Evolutionary conservation across 1,140 invertebrate genomes (phyloP).

Genomic region (Chlorops oryzae): DNA sequence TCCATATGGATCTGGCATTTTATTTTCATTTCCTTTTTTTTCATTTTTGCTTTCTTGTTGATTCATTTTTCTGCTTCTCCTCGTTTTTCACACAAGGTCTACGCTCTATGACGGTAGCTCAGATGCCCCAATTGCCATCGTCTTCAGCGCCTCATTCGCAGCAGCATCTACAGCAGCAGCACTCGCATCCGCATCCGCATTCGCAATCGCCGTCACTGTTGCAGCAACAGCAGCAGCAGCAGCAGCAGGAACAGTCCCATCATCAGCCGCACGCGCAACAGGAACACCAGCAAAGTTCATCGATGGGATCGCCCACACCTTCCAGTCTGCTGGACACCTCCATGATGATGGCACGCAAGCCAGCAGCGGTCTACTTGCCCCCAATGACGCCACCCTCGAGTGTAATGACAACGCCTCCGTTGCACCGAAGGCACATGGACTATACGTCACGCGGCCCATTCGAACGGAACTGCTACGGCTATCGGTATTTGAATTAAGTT

Average conservation of each 20-base stretch:
- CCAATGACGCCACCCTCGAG: constrained; percentile 35
- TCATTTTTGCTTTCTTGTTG: background rate
- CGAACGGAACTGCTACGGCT: too few relatives aligned
- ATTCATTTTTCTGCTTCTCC: too few relatives aligned
- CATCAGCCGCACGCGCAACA: constrained; percentile 3
- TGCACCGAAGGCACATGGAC: too few relatives aligned
- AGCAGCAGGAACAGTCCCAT: background rate
- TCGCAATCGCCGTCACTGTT: constrained; percentile 3
- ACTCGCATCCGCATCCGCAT: background rate
- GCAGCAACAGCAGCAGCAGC: background rate
- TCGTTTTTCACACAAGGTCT: constrained; percentile 33
- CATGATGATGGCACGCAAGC: constrained; percentile 38
- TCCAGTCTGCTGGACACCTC: constrained; percentile 15
- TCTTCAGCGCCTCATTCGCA: constrained; percentile 30
- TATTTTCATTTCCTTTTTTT: constrained; percentile 17
- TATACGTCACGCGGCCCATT: too few relatives aligned
- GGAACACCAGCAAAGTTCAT: constrained; percentile 9
- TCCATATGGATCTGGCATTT: constrained; percentile 3
- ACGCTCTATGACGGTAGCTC: constrained; percentile 38
- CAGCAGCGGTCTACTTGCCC: constrained; percentile 38
- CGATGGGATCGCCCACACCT: background rate
- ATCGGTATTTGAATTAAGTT: too few relatives aligned
- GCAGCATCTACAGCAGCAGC: constrained; percentile 1
- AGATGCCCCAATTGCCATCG: constrained; percentile 38
- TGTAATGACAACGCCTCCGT: constrained; percentile 14